A percentile compares a stretch with the other conserved stretches of the same genome.
phyloP scores from a whole-genome alignment of 2,888 invertebrate species.

The Pyralis farinalis region DNA sequence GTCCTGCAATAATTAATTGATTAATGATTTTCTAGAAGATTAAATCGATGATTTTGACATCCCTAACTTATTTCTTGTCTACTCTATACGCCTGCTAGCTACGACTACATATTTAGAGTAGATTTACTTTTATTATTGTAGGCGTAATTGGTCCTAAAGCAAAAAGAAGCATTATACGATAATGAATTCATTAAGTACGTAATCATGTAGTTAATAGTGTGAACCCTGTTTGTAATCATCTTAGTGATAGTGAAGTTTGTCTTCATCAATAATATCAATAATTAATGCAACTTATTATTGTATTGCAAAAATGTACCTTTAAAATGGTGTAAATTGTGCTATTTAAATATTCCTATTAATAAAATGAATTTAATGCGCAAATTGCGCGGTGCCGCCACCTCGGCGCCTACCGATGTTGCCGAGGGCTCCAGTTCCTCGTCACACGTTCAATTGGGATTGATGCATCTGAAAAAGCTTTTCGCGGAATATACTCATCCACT shows the following conservation, averaged over 20 bases:
- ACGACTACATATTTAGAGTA: too few relatives aligned
- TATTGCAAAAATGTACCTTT: constrained; percentile 7
- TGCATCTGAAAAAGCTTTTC: constrained; percentile 98
- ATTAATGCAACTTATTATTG: not conserved
- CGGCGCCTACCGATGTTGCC: constrained; percentile 75
- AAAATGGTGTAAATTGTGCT: not conserved
- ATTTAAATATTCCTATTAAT: constrained; percentile 4
- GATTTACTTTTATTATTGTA: not conserved
- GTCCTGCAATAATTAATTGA: too few relatives aligned
- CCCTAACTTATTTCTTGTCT: too few relatives aligned
- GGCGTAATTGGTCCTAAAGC: constrained; percentile 6
- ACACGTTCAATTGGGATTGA: constrained; percentile 94
- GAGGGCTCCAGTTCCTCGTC: constrained; percentile 84
- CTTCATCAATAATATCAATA: too few relatives aligned
- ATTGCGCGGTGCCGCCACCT: constrained; percentile 83
- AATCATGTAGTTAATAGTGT: not conserved
- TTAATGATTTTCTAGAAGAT: too few relatives aligned
- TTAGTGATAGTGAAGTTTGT: too few relatives aligned
- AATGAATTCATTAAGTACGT: not conserved
- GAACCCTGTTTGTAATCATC: not conserved
- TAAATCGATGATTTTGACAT: too few relatives aligned
- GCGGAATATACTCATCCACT: constrained; percentile 96
- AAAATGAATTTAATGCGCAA: constrained; percentile 96
- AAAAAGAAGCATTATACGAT: not conserved
- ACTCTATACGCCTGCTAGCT: too few relatives aligned